Base-by-base conservation (phyloP, 1,140 invertebrate species). In the Scylla paramamosain region DNA sequence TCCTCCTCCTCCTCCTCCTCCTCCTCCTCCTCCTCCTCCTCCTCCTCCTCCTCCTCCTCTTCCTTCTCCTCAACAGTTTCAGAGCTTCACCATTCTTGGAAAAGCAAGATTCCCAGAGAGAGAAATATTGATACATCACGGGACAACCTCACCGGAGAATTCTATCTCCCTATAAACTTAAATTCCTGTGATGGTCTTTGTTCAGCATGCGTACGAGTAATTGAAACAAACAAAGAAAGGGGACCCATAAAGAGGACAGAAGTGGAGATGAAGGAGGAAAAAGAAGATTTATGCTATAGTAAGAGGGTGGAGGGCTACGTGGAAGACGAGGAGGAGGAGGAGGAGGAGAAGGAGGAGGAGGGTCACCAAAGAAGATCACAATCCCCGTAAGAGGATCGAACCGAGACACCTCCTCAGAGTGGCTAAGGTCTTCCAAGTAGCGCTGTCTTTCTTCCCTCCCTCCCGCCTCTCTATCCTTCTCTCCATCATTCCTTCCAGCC, bases 281-380 rank as follows among this genome's bases (percentile, higher is more conserved):
- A 77, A 77, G 67, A 77, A 77, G n/a, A n/a, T 77, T 77, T n/a
- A 77, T 77, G 67, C 20, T n/a, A 77, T 12, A 77, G 25, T 77
- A 77, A 77, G 67, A 77, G 67, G n/a, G 67, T 77, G n/a, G n/a
- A 77, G 67, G n/a, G 20, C 2, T 20, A 59, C 12, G 10, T 10
- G 59, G 59, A 67, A 25, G 59, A 67, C 7, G 59, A 67, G 59
- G 59, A 67, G 59, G 59, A n/a, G 25, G 67, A 77, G 16, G 52
- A 59, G 52, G 52, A 77, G n/a, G 67, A 77, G 67, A 20, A 77
- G 67, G 67, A 77, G 67, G 67, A 77, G 67, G 67, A n/a, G 25
- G 67, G 67, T 77, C 67, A 77, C 67, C 67, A 77, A 77, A 77
- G 67, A 77, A 77, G 67, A 77, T 77, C 67, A 77, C 12, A 77